Evolutionary conservation across 2,113 vertebrate species (phyloP).

Genomic region (Falcunculus frontatus): DNA sequence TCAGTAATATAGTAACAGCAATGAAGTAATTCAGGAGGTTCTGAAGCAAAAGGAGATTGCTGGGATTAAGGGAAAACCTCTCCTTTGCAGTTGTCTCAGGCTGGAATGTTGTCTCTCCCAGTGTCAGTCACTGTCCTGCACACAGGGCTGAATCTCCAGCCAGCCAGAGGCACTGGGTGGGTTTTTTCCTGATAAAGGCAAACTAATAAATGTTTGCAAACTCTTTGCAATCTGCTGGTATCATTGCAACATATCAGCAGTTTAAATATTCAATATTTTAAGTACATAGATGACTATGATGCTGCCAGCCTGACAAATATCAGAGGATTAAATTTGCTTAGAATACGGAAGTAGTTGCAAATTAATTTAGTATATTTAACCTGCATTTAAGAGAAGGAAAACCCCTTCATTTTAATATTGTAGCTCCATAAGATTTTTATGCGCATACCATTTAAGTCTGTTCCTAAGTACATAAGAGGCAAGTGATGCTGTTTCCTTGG

Average conservation of each 20-base stretch:
- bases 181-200: background rate
- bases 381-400: background rate
- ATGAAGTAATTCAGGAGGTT: background rate
- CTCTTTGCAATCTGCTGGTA: background rate
- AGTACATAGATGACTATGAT: background rate
- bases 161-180: background rate
- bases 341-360: constrained; percentile 12
- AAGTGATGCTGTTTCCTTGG: constrained; percentile 20
- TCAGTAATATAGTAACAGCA: background rate
- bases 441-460: background rate
- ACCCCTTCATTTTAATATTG: constrained; percentile 6
- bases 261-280: constrained; percentile 22
- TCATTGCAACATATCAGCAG: background rate
- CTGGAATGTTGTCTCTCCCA: background rate
- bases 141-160: background rate
- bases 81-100: background rate
- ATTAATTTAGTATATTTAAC: constrained; percentile 44
- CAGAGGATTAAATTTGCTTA: constrained; percentile 30
- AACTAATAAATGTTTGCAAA: background rate
- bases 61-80: background rate
- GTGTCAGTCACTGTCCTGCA: background rate
- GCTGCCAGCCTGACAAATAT: constrained; percentile 17
- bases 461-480: constrained; percentile 16
- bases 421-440: background rate
- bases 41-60: background rate